Evolutionary conservation across 2,113 vertebrate species (phyloP).

Genomic region (Sylvietta virens): DNA sequence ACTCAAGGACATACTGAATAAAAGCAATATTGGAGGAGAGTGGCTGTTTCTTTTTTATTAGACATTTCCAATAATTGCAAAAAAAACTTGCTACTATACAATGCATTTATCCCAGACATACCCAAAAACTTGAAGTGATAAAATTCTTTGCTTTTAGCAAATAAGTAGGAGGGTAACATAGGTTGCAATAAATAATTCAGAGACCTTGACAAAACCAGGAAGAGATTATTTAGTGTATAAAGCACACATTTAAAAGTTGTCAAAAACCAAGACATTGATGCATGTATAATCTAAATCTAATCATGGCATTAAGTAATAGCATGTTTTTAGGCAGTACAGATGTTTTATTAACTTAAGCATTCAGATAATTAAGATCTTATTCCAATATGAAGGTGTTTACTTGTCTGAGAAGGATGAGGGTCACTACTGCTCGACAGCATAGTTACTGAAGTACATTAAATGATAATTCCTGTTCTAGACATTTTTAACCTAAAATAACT

Average conservation of each 20-base stretch:
- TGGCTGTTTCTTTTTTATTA: not conserved
- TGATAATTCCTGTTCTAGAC: not conserved
- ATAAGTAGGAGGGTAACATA: not conserved
- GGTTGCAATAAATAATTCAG: not conserved
- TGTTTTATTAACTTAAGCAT: not conserved
- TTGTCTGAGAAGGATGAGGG: not conserved
- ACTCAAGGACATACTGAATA: not conserved
- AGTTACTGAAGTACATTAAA: not conserved
- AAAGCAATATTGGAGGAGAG: not conserved
- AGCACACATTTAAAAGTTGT: not conserved
- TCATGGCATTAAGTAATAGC: not conserved
- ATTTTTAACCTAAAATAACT: not conserved
- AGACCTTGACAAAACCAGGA: not conserved
- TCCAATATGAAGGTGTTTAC: not conserved
- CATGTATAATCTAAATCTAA: not conserved
- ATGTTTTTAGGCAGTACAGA: not conserved
- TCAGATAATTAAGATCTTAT: not conserved
- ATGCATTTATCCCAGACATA: not conserved
- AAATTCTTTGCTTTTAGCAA: not conserved
- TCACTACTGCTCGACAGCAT: not conserved
- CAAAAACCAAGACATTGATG: not conserved
- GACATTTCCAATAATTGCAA: not conserved
- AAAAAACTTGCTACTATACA: not conserved
- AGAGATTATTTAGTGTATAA: not conserved
- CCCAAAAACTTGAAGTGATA: not conserved